Conservation (phyloP, 2,797 vertebrate species). For the Phylloscopus collybita region DNA sequence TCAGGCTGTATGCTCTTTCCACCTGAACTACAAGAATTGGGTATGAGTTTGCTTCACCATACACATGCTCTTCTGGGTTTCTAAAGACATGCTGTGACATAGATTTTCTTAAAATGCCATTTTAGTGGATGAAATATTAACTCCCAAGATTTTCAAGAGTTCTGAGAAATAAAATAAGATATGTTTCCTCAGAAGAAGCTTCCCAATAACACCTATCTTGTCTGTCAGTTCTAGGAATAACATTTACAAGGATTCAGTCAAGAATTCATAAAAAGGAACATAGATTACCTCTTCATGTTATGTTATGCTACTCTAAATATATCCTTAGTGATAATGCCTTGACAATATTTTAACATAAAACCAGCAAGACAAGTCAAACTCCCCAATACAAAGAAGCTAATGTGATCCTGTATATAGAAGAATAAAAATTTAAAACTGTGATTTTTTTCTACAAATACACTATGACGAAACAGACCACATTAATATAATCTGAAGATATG, state of each 20-base stretch:
- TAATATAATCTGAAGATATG: background rate
- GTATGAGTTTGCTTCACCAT: background rate
- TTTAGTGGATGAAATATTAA: background rate
- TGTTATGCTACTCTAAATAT: background rate
- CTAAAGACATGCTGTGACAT: background rate
- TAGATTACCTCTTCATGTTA: background rate
- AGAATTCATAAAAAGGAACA: background rate
- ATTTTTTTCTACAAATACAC: background rate
- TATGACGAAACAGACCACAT: background rate
- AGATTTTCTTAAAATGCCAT: background rate
- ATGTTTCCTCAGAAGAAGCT: background rate
- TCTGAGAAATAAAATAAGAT: background rate
- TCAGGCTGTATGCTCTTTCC: background rate
- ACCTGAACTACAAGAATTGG: background rate
- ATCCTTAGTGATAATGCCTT: background rate
- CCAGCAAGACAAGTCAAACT: background rate
- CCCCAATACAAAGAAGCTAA: background rate
- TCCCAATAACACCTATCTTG: background rate
- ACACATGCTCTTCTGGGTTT: background rate
- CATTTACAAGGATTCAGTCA: background rate
- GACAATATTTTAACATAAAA: background rate
- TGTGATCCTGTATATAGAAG: background rate
- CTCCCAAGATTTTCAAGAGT: background rate
- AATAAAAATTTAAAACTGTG: background rate
- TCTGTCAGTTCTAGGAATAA: background rate